These are phyloP conservation scores for Anoplolepis gracilipes DNA, from an alignment of 1,140 invertebrate species.

Conservation along the genomic window DNA sequence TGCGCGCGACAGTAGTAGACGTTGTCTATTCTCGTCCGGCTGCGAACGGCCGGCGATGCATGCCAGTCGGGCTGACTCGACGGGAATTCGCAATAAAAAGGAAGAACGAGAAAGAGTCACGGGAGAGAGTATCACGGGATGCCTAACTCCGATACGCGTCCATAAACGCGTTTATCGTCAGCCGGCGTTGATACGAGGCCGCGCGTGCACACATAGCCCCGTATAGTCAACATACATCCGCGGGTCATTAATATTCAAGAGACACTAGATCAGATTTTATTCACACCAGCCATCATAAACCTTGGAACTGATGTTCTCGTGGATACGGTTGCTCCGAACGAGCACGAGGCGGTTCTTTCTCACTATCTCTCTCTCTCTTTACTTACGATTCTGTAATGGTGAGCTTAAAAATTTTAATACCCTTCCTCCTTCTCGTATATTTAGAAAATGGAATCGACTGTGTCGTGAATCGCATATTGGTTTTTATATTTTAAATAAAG, in stretches of 20 bases:
- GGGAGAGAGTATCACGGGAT: conserved; percentile 37
- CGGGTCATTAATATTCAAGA: conserved; percentile 78
- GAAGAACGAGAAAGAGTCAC: neutral
- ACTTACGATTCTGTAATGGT: conserved; percentile 48
- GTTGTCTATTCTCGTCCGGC: conserved; percentile 21
- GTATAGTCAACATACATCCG: conserved; percentile 5
- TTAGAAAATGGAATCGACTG: neutral
- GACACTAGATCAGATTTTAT: conserved; percentile 77
- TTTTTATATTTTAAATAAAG: conserved; percentile 16
- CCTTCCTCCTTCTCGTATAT: neutral
- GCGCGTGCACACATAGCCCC: conserved; percentile 7
- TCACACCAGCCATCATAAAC: conserved; percentile 75
- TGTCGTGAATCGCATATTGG: neutral
- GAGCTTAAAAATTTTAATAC: conserved; percentile 60
- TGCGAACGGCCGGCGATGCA: neutral
- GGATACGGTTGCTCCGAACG: conserved; percentile 61
- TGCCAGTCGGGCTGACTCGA: conserved; percentile 20
- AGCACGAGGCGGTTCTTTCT: neutral
- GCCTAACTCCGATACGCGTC: conserved; percentile 64
- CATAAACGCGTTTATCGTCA: conserved; percentile 73
- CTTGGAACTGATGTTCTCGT: conserved; percentile 66
- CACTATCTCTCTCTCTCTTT: neutral
- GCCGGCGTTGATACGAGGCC: neutral
- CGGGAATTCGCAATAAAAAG: conserved; percentile 50
- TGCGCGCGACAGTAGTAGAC: conserved; percentile 29